These are phyloP conservation scores for Dicranocentrus wangi DNA, from an alignment of 2,888 invertebrate species.

Conservation along the genomic window DNA sequence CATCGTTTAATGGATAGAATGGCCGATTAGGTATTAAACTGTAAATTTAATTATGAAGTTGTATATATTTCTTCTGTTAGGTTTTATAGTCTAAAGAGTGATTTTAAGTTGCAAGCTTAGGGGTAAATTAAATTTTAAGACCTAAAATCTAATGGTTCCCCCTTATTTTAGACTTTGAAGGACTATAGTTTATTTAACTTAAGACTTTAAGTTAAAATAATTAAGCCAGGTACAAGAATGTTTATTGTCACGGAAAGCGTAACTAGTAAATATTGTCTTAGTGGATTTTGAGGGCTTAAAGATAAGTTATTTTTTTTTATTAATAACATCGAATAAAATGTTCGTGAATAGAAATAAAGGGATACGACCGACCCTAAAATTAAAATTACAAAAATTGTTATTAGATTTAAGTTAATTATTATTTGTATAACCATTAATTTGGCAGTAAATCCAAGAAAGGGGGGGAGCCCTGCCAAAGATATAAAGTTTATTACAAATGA, in stretches of 20 bases:
- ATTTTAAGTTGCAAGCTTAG: slow-evolving; percentile 78
- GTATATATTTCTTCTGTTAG: slow-evolving; percentile 62
- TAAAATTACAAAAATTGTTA: slow-evolving; percentile 15
- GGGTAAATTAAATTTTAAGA: slow-evolving; percentile 17
- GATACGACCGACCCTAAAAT: slow-evolving; percentile 30
- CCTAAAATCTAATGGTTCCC: slow-evolving; percentile 52
- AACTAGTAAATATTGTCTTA: neutral
- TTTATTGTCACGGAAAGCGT: slow-evolving; percentile 15
- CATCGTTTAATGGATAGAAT: slow-evolving; percentile 80
- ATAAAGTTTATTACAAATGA: slow-evolving; percentile 45
- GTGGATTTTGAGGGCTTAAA: neutral
- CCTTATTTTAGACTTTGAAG: slow-evolving; percentile 71
- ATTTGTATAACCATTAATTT: slow-evolving; percentile 47
- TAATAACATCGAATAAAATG: slow-evolving; percentile 23
- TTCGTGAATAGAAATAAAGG: slow-evolving; percentile 44
- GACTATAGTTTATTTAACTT: slow-evolving; percentile 69
- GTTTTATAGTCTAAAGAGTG: slow-evolving; percentile 77
- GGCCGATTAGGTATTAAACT: slow-evolving; percentile 79
- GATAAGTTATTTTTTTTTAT: slow-evolving; percentile 1
- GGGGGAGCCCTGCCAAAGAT: slow-evolving; percentile 57
- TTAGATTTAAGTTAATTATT: neutral
- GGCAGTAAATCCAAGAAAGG: slow-evolving; percentile 62
- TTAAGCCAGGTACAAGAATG: slow-evolving; percentile 8
- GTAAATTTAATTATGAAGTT: slow-evolving; percentile 74
- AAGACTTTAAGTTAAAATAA: slow-evolving; percentile 57